phyloP scores from a whole-genome alignment of 2,888 invertebrate species.

The Tipula lateralis region DNA sequence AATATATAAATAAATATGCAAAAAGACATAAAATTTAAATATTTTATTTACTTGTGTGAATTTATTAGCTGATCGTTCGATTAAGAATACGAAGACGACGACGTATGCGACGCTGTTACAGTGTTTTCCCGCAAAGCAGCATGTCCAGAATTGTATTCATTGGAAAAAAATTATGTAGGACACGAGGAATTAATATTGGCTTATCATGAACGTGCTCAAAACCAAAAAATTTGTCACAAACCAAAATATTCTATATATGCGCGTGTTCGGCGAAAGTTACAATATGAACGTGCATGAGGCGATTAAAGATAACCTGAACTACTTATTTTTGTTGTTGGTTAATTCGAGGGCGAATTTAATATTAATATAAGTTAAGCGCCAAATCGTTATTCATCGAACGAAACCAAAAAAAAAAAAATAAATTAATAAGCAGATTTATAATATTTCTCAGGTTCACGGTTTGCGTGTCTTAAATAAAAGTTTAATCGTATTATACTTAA shows the following conservation, averaged over 20 bases:
- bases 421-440: not conserved
- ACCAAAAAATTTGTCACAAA: not conserved
- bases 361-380: too few species aligned
- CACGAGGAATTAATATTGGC: not conserved
- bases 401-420: not conserved
- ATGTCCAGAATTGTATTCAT: not conserved
- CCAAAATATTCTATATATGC: not conserved
- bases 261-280: not conserved
- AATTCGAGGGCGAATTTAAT: not conserved
- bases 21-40: not conserved
- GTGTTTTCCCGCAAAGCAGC: not conserved
- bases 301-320: not conserved
- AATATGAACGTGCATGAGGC: not conserved
- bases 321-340: not conserved
- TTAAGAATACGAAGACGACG: not conserved
- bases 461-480: not conserved
- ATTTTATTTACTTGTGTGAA: slow-evolving; percentile 19
- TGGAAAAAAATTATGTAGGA: slow-evolving; percentile 24
- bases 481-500: not conserved
- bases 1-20: not conserved
- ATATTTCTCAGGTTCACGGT: not conserved
- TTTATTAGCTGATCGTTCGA: slow-evolving; percentile 11
- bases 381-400: too few species aligned
- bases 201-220: not conserved
- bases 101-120: not conserved